Conservation (phyloP, 2,797 vertebrate genomes). For the Etheostoma nigrum region DNA sequence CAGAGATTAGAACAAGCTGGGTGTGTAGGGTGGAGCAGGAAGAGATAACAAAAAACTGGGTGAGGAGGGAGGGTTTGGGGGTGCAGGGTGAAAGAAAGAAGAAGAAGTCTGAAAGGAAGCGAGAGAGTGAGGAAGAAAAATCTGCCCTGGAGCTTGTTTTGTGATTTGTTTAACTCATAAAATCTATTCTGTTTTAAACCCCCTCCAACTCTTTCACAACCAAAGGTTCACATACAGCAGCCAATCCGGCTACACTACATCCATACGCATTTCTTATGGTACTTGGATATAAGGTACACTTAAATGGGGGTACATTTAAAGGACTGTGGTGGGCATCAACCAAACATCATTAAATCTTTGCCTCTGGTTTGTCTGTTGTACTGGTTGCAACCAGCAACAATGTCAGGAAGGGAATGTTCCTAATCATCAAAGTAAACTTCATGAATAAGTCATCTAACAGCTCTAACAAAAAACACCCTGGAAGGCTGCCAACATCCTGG, state of each 20-base stretch:
- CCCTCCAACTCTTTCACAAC: constrained; percentile 40
- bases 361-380: constrained; percentile 66
- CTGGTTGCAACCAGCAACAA: constrained; percentile 54
- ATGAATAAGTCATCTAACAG: constrained; percentile 78
- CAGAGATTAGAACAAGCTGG: constrained; percentile 76
- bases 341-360: constrained; percentile 72
- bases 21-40: constrained; percentile 80
- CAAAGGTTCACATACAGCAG: constrained; percentile 51
- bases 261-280: constrained; percentile 44
- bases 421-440: constrained; percentile 77
- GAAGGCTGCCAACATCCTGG: constrained; percentile 63
- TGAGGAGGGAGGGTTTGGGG: constrained; percentile 51
- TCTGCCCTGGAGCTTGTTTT: constrained; percentile 77
- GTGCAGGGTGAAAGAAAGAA: constrained; percentile 48
- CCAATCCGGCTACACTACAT: constrained; percentile 34
- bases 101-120: constrained; percentile 52
- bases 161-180: constrained; percentile 66
- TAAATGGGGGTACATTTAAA: constrained; percentile 50
- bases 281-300: constrained; percentile 53
- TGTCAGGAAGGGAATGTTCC: constrained; percentile 60
- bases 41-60: constrained; percentile 61
- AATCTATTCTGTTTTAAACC: constrained; percentile 51
- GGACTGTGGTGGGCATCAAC: constrained; percentile 51
- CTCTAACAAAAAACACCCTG: constrained; percentile 44
- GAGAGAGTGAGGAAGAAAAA: constrained; percentile 62